phyloP scores from a whole-genome alignment of 2,797 vertebrate genomes.

The Argya squamiceps region DNA sequence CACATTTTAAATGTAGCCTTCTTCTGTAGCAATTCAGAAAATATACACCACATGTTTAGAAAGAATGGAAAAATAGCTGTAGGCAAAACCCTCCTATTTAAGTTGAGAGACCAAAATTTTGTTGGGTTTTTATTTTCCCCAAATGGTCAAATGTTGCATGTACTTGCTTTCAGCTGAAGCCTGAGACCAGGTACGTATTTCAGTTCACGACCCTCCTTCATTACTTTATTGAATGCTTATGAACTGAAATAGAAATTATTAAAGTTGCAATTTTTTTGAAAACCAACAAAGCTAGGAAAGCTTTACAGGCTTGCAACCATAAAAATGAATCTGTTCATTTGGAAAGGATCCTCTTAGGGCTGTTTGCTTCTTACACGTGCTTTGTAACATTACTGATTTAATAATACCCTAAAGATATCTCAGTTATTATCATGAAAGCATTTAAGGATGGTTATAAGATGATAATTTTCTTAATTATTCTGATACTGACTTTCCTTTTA shows the following conservation, averaged over 20 bases:
- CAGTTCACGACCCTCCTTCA: not conserved
- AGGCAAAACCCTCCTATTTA: accelerated
- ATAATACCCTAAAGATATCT: not conserved
- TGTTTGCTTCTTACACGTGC: not conserved
- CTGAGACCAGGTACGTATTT: not conserved
- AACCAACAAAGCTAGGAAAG: not conserved
- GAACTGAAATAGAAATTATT: not conserved
- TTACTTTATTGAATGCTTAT: not conserved
- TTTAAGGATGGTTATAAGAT: not conserved
- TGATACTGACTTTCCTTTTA: not conserved
- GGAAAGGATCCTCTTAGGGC: not conserved
- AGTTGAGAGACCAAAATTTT: not conserved
- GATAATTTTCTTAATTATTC: slow-evolving; percentile 1
- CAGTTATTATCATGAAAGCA: not conserved
- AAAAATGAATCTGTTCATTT: not conserved
- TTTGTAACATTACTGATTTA: not conserved
- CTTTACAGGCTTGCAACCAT: not conserved
- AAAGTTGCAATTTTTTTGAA: not conserved
- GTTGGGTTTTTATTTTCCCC: not conserved
- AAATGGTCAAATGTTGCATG: not conserved
- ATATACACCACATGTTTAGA: accelerated
- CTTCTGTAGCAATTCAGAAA: not conserved
- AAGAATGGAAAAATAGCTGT: not conserved
- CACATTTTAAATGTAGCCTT: not conserved
- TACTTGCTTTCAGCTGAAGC: not conserved